A percentile compares a stretch with the other conserved stretches of the same genome.
These are phyloP conservation scores for Eupithecia subumbrata DNA, from an alignment of 2,888 invertebrate genomes.

Conservation along the genomic window DNA sequence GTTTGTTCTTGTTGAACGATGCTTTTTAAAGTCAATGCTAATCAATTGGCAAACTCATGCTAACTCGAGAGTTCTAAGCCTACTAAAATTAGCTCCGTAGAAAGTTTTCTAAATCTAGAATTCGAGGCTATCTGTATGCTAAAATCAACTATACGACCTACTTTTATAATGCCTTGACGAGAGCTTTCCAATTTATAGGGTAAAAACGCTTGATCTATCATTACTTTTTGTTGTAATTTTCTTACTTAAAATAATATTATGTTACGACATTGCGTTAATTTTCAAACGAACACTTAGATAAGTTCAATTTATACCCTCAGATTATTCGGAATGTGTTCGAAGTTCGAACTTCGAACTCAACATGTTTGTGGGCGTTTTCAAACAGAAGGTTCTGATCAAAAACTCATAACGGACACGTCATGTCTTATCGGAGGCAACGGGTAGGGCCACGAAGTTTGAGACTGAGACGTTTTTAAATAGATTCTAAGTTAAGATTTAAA, in stretches of 20 bases:
- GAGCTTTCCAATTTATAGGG: background rate
- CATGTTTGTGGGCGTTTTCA: slow-evolving; percentile 58
- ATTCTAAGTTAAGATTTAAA: background rate
- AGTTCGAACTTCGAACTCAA: slow-evolving; percentile 34
- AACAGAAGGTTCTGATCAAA: slow-evolving; percentile 69
- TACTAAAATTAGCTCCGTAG: slow-evolving; percentile 17
- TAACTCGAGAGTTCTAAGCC: slow-evolving; percentile 16
- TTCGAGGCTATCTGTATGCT: slow-evolving; percentile 18
- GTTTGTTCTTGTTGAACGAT: slow-evolving; percentile 31
- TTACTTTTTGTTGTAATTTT: background rate
- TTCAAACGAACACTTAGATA: background rate
- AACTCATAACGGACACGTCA: slow-evolving; percentile 77
- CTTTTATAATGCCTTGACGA: background rate
- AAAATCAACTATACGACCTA: slow-evolving; percentile 24
- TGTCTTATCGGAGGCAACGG: slow-evolving; percentile 71
- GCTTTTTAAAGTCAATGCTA: slow-evolving; percentile 26
- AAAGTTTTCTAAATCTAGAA: slow-evolving; percentile 34
- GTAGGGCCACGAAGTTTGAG: slow-evolving; percentile 55
- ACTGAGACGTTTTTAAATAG: background rate
- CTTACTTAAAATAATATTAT: background rate
- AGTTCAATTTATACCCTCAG: background rate
- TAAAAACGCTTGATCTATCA: background rate
- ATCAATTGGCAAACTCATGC: slow-evolving; percentile 24
- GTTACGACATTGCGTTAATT: background rate
- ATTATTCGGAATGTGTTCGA: slow-evolving; percentile 49